A percentile compares a stretch with the other conserved stretches of the same genome.
These are phyloP conservation scores for Automeris io DNA, from an alignment of 2,888 invertebrate species.

Conservation along the genomic window DNA sequence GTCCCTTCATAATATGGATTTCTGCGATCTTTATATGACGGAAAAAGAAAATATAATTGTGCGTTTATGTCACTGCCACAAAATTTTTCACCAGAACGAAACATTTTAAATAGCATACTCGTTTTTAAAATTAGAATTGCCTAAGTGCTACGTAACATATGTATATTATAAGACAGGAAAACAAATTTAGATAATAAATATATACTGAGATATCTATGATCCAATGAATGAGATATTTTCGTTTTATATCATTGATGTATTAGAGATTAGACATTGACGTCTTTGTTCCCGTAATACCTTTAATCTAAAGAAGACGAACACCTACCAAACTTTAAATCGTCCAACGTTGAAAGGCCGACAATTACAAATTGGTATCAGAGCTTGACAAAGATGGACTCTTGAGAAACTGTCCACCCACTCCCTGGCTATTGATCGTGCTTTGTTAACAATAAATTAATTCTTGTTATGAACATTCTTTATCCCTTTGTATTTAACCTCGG, in stretches of 20 bases:
- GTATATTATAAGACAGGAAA: too few relatives aligned
- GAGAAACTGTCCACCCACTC: slow-evolving; percentile 76
- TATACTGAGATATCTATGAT: too few relatives aligned
- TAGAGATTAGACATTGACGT: slow-evolving; percentile 12
- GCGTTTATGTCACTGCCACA: too few relatives aligned
- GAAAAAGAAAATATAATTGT: too few relatives aligned
- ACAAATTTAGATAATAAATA: too few relatives aligned
- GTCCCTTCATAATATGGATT: slow-evolving; percentile 4
- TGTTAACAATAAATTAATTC: slow-evolving; percentile 72
- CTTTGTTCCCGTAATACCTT: slow-evolving; percentile 26
- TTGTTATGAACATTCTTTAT: slow-evolving; percentile 72
- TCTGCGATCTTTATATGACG: slow-evolving; percentile 17
- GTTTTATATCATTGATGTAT: too few relatives aligned
- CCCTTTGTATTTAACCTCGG: slow-evolving; percentile 54
- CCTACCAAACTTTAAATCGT: slow-evolving; percentile 70
- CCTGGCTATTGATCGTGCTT: slow-evolving; percentile 66
- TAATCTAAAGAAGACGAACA: slow-evolving; percentile 51
- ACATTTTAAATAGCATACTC: too few relatives aligned
- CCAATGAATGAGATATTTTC: too few relatives aligned
- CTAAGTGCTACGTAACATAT: too few relatives aligned
- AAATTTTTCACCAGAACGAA: too few relatives aligned
- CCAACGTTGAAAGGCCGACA: slow-evolving; percentile 69
- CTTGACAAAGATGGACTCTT: slow-evolving; percentile 76
- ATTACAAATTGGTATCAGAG: slow-evolving; percentile 75
- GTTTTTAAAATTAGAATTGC: too few relatives aligned